Evolutionary conservation across 2,113 vertebrate genomes (phyloP), one percentile per base, ranked within the genome.

Genomic region (Phainopepla nitens): DNA sequence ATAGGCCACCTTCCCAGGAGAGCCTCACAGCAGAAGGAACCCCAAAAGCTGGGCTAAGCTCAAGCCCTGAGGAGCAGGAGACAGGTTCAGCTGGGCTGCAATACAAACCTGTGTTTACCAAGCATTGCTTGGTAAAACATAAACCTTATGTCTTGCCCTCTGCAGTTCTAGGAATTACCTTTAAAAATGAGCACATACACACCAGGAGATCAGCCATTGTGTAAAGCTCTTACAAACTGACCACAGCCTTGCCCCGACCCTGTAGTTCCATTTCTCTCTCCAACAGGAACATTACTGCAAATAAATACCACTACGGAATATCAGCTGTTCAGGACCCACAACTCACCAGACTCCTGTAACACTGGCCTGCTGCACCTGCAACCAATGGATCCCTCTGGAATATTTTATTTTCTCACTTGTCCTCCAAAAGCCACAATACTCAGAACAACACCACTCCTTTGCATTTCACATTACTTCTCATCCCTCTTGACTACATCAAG

Each of bases 401-500:
- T 35, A 68, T 22, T 21, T 70, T 16, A 33, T 77, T 87, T 86
- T 35, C 42, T 41, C 64, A 57, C n/a, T 25, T 18, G 21, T 25
- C 51, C 45, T 75, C 83, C 66, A 49, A 79, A 44, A 69, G 41
- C 21, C 50, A 7, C 15, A 35, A 16, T 2, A 18, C 50, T 39
- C 0, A 0, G 42, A 50, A 17, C 41, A 78, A 35, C 27, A 13
- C 28, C 17, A 2, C 22, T 87, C 33, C 61, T 47, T 35, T 2
- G 4, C 1, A 0, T 8, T 27, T 39, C 33, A 2, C 13, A 15
- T 4, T 36, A 47, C 31, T 31, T 35, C 73, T 31, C 42, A 24
- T 11, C 35, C 29, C 8, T 31, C 41, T 5, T 6, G 39, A 31
- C 6, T 2, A 0, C 39, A 28, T 1, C 39, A 19, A 27, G 65